These are phyloP conservation scores for Takifugu rubripes DNA, from an alignment of 2,797 vertebrate genomes.

Conservation along the genomic window DNA sequence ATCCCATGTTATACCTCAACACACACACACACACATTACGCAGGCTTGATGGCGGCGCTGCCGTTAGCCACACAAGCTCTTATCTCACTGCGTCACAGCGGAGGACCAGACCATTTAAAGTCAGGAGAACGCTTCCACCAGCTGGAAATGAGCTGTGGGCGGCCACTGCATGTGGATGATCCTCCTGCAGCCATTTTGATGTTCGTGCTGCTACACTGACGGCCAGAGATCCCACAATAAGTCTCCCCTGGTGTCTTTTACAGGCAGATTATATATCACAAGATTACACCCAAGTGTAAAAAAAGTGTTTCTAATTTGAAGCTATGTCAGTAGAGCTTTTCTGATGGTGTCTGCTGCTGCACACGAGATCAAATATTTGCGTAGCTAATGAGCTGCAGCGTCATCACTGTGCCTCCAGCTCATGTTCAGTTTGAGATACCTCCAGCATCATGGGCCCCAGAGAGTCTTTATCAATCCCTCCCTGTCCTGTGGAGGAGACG, in stretches of 20 bases:
- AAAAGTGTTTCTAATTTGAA: background rate
- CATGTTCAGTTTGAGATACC: slow-evolving; percentile 60
- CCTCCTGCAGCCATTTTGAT: background rate
- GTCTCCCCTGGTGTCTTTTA: background rate
- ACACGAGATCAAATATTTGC: background rate
- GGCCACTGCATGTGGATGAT: no score
- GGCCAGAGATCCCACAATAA: background rate
- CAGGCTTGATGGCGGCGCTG: slow-evolving; percentile 17
- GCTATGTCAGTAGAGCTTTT: background rate
- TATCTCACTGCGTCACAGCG: slow-evolving; percentile 35
- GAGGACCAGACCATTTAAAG: slow-evolving; percentile 15
- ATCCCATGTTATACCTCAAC: slow-evolving; percentile 48
- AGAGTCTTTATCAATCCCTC: slow-evolving; percentile 96
- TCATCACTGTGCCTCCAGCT: no score
- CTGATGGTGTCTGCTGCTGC: background rate
- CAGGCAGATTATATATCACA: no score
- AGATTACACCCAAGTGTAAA: no score
- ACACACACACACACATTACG: slow-evolving; percentile 12
- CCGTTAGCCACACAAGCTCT: slow-evolving; percentile 26
- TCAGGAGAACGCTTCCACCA: slow-evolving; percentile 7
- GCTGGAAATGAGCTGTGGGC: slow-evolving; percentile 1
- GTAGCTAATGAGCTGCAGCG: no score
- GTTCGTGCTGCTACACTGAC: background rate
- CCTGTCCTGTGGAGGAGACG: slow-evolving; percentile 91
- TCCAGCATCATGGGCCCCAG: slow-evolving; percentile 98